These are phyloP conservation scores for Philereme transversata DNA, from an alignment of 2,888 invertebrate genomes.

Conservation along the genomic window DNA sequence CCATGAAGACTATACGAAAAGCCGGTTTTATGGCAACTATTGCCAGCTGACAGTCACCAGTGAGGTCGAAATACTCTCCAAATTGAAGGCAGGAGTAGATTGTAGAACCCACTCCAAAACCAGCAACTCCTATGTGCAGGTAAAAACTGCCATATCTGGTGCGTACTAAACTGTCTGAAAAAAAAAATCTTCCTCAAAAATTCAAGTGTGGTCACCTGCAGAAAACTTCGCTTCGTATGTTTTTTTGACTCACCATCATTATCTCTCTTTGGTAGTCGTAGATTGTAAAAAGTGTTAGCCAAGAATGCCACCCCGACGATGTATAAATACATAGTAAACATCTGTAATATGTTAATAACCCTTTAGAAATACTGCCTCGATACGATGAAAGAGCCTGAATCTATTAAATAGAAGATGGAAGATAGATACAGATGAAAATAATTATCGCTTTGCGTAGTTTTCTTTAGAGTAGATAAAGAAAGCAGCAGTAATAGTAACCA, in stretches of 20 bases:
- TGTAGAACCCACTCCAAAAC: constrained; percentile 88
- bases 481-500: too few relatives aligned
- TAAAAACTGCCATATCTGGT: constrained; percentile 85
- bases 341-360: constrained; percentile 66
- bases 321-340: constrained; percentile 90
- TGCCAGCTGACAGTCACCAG: constrained; percentile 84
- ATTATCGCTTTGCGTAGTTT: too few relatives aligned
- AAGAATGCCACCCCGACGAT: constrained; percentile 88
- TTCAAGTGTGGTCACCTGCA: constrained; percentile 1
- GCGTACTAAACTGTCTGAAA: constrained; percentile 59
- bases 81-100: constrained; percentile 89
- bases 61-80: constrained; percentile 87
- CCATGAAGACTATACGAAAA: constrained; percentile 85
- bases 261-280: constrained; percentile 69
- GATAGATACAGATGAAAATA: too few relatives aligned
- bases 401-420: too few relatives aligned
- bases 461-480: too few relatives aligned
- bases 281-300: constrained; percentile 87
- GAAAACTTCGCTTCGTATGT: background rate
- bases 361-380: too few relatives aligned
- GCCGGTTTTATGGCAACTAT: constrained; percentile 86
- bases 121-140: constrained; percentile 85
- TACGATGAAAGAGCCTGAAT: too few relatives aligned
- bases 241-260: constrained; percentile 58
- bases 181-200: background rate